These are phyloP conservation scores for Diplosoma virens DNA, from an alignment of 23 tunicate genomes.

Conservation along the genomic window DNA sequence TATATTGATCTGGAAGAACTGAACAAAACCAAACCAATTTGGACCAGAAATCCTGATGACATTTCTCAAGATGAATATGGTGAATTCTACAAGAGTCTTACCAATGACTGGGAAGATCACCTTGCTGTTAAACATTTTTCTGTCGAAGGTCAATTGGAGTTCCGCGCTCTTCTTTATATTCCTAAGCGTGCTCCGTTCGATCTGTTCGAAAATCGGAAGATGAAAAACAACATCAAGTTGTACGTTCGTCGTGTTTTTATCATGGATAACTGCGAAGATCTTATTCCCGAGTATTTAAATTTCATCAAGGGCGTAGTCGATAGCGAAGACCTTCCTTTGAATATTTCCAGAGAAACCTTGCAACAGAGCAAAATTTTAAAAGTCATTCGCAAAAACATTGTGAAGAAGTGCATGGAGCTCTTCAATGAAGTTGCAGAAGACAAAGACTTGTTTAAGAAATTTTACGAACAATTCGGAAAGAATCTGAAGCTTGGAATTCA, in stretches of 20 bases:
- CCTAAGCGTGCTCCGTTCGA: slow-evolving; percentile 98
- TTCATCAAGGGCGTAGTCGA: slow-evolving; percentile 97
- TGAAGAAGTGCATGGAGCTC: slow-evolving; percentile 87
- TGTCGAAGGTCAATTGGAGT: slow-evolving; percentile 95
- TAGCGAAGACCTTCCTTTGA: slow-evolving; percentile 93
- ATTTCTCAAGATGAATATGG: slow-evolving; percentile 97
- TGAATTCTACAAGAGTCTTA: slow-evolving; percentile 92
- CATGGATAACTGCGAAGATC: slow-evolving; percentile 98
- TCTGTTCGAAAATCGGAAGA: slow-evolving; percentile 87
- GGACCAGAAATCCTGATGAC: slow-evolving; percentile 98
- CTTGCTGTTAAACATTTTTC: slow-evolving; percentile 99
- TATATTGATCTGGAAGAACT: slow-evolving; percentile 90
- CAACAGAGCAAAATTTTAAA: slow-evolving; percentile 95
- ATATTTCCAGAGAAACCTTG: slow-evolving; percentile 94
- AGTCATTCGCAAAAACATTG: slow-evolving; percentile 94
- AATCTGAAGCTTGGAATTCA: slow-evolving; percentile 97
- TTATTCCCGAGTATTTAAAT: slow-evolving; percentile 95
- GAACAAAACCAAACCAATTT: slow-evolving; percentile 93
- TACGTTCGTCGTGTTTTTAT: slow-evolving; percentile 94
- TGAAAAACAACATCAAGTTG: slow-evolving; percentile 95
- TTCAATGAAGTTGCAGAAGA: slow-evolving; percentile 79
- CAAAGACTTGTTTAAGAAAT: slow-evolving; percentile 89
- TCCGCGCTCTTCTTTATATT: slow-evolving; percentile 83
- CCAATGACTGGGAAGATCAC: slow-evolving; percentile 99
- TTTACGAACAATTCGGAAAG: slow-evolving; percentile 92